Evolutionary conservation across 2,113 vertebrate genomes (phyloP), one percentile per base, ranked within the genome.

Genomic region (Trachemys scripta): DNA sequence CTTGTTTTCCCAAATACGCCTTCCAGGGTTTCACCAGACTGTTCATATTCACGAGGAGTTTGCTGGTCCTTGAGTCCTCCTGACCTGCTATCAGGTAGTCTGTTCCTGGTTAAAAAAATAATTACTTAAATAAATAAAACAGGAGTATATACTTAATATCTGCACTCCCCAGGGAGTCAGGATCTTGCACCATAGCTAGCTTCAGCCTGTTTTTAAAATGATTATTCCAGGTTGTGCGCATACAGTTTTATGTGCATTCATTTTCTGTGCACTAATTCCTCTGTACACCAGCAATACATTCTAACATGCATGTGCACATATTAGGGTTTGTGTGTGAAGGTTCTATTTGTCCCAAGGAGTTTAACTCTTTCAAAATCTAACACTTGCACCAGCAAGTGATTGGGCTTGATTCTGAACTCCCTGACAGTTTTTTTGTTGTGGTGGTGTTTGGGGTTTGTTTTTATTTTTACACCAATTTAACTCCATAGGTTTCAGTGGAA

Each of bases 61-160:
- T 98, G 56, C 98, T 98, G 1, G 98, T 98, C 92, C 95, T 95
- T 0, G 92, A 95, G 79, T 99, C 99, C n/a, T 99, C 99, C 45
- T 99, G 98, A 80, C 99, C 99, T 38, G 99, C 99, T 88, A 99
- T 98, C 59, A 99, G 97, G 94, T 99, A 99, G 76, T 99, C 98
- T 80, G 97, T 97, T 86, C 99, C 99, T 99, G 89, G 10, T 92
- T 42, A 82, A 57, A 42, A 91, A 31, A 82, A 45, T 72, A 85
- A 50, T n/a, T 24, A 65, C 87, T 6, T 57, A 87, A 53, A 76
- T 12, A 51, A 10, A 85, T 59, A 69, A 47, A 91, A 72, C 62
- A 75, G 50, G 83, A 84, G 2, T 25, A 59, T 82, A 87, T 47
- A 14, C 12, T 76, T 51, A 92, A 5, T 88, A 80, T 87, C 47